Evolutionary conservation across 37 sponge, comb jelly and placozoan species (phyloP).

Genomic region (Axinella damicornis): DNA sequence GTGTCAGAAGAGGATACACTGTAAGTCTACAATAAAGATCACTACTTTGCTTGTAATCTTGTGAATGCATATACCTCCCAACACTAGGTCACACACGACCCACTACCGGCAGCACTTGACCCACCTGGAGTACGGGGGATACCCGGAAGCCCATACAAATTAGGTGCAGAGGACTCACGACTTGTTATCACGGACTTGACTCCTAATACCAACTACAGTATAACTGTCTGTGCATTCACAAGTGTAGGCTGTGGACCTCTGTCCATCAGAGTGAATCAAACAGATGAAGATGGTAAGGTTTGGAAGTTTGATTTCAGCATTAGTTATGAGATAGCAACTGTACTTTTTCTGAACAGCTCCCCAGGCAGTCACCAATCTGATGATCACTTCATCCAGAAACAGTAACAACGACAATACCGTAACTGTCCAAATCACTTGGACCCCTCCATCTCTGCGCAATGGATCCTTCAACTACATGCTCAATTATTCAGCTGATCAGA

Average conservation of each 20-base stretch:
- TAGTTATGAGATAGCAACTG: too few relatives aligned
- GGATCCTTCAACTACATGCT: conserved; percentile 31
- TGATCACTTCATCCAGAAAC: neutral
- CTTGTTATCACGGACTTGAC: conserved; percentile 15
- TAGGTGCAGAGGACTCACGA: neutral
- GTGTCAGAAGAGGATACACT: conserved; percentile 38
- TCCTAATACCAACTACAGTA: conserved; percentile 27
- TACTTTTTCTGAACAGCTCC: conserved; percentile 16
- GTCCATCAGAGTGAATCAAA: neutral
- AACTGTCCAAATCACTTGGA: conserved; percentile 20
- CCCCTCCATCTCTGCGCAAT: conserved; percentile 21
- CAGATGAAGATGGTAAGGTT: conserved; percentile 61
- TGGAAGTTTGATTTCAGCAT: neutral
- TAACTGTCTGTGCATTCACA: conserved; percentile 34
- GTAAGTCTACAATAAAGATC: neutral
- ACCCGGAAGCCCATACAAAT: neutral
- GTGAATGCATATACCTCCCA: neutral
- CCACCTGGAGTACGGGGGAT: neutral
- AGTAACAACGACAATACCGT: neutral
- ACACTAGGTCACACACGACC: conserved; percentile 2
- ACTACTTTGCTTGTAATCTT: neutral
- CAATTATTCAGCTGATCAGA: conserved; percentile 5
- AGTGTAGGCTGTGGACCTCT: conserved; percentile 19
- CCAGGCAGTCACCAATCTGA: conserved; percentile 4
- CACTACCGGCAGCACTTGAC: neutral